Conservation (phyloP, 2,797 vertebrate genomes). For the Melanotaenia pygmaea region DNA sequence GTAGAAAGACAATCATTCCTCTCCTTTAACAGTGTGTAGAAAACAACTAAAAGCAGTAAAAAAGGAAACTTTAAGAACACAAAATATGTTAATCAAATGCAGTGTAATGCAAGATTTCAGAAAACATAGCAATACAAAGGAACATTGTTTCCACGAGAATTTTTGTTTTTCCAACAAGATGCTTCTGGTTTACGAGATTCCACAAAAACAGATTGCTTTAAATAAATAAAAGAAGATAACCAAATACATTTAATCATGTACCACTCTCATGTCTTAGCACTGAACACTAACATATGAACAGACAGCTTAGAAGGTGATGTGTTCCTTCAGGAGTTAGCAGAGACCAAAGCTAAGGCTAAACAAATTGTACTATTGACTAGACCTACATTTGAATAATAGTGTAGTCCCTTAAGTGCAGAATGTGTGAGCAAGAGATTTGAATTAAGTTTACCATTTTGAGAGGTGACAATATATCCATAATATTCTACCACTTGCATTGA, state of each 20-base stretch:
- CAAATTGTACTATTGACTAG: background rate
- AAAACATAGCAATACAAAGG: conserved; percentile 8
- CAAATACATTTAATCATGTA: no score
- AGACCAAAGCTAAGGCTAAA: background rate
- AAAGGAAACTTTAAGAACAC: background rate
- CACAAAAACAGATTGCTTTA: background rate
- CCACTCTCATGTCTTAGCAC: background rate
- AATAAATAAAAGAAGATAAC: background rate
- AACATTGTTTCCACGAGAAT: background rate
- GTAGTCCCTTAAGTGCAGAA: background rate
- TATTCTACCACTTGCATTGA: background rate
- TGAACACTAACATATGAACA: no score
- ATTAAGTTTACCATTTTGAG: background rate
- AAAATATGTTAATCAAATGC: conserved; percentile 5
- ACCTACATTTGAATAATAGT: background rate
- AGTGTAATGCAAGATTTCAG: conserved; percentile 6
- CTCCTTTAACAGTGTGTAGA: conserved; percentile 4
- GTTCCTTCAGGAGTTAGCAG: background rate
- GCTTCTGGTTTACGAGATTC: background rate
- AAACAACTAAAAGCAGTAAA: conserved; percentile 11
- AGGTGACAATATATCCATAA: background rate
- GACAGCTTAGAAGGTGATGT: background rate
- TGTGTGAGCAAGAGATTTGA: background rate
- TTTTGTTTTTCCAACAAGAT: background rate
- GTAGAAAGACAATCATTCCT: background rate